A percentile compares a stretch with the other conserved stretches of the same genome.
These are phyloP conservation scores for Macheiramphus alcinus DNA, from an alignment of 2,113 vertebrate species.

Conservation along the genomic window DNA sequence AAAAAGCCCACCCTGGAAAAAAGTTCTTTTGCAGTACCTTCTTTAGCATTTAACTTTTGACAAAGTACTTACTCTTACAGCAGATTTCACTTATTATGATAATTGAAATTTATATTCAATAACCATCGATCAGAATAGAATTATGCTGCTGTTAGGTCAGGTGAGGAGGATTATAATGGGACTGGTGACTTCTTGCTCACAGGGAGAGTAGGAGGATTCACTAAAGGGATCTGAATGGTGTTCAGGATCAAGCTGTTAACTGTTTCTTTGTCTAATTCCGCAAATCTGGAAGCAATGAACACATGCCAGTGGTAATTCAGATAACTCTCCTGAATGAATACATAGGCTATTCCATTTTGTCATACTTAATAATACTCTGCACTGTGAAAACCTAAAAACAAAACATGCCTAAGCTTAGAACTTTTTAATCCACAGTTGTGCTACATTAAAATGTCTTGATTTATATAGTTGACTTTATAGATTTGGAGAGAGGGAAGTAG, in stretches of 20 bases:
- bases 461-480: background rate
- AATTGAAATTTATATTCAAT: background rate
- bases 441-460: background rate
- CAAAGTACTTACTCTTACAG: background rate
- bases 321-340: background rate
- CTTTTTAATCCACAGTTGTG: background rate
- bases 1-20: background rate
- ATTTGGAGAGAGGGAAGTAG: background rate
- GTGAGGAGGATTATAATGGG: background rate
- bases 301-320: background rate
- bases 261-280: background rate
- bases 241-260: background rate
- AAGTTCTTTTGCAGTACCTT: background rate
- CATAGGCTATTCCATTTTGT: background rate
- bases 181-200: background rate
- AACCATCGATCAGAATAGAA: background rate
- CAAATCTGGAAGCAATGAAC: background rate
- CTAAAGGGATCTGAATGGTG: background rate
- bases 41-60: background rate
- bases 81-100: background rate
- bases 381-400: background rate
- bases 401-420: background rate
- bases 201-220: background rate
- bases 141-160: background rate
- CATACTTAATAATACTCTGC: background rate